phyloP scores from a whole-genome alignment of 2,113 vertebrate species.

The human region DNA sequence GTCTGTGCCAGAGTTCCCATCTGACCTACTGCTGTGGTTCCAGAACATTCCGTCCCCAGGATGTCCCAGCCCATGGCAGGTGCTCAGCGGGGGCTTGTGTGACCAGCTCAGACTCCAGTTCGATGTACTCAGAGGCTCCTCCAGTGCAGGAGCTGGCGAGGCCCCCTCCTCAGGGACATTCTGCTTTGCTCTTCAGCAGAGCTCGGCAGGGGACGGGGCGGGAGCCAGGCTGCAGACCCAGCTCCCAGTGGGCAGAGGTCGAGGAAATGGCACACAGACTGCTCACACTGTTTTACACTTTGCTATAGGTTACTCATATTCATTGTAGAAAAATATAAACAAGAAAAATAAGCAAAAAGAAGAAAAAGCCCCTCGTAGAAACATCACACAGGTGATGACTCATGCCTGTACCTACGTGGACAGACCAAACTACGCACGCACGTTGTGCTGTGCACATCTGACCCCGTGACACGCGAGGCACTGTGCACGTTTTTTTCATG shows the following conservation, averaged over 20 bases:
- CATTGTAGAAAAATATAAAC: neutral
- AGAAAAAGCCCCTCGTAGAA: neutral
- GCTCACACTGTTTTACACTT: neutral
- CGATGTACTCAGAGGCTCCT: neutral
- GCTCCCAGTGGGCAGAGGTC: neutral
- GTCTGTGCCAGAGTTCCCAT: neutral
- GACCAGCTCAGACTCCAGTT: neutral
- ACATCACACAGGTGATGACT: neutral
- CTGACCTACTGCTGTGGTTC: neutral
- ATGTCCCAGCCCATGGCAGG: neutral
- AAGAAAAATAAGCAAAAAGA: neutral
- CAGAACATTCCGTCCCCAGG: neutral
- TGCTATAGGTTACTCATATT: accelerated
- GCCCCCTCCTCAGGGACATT: neutral
- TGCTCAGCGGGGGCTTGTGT: neutral
- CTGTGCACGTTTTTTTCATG: too few species aligned
- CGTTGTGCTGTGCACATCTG: accelerated
- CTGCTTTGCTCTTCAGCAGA: neutral
- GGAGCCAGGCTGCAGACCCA: neutral
- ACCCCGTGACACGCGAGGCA: accelerated
- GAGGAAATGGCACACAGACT: accelerated
- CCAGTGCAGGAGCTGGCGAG: too few species aligned
- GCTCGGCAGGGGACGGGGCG: neutral
- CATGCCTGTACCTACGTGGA: accelerated
- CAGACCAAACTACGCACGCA: neutral